Conservation (phyloP, 1,140 invertebrate genomes). For the Dendroctonus ponderosae region DNA sequence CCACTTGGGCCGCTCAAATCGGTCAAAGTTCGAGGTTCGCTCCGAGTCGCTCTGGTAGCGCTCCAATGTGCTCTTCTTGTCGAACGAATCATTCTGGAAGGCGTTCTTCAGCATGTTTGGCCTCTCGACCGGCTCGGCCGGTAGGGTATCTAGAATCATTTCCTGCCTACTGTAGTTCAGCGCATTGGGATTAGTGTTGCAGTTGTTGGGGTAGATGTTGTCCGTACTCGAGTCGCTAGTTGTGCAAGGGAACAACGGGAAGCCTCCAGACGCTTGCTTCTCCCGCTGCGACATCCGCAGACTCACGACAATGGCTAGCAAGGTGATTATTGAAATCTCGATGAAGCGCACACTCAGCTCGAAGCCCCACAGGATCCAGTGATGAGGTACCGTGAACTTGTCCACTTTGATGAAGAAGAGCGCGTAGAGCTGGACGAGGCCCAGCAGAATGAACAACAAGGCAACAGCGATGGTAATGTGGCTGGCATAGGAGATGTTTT, state of each 20-base stretch:
- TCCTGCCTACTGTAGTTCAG: constrained; percentile 74
- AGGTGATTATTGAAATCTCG: constrained; percentile 77
- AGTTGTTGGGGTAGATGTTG: constrained; percentile 79
- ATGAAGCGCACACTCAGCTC: constrained; percentile 79
- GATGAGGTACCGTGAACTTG: constrained; percentile 55
- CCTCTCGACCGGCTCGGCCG: constrained; percentile 53
- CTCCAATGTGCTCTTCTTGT: constrained; percentile 57
- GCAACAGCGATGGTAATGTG: constrained; percentile 83
- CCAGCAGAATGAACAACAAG: constrained; percentile 76
- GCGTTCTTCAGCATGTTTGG: constrained; percentile 52
- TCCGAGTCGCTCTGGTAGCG: constrained; percentile 47
- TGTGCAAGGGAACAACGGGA: constrained; percentile 74
- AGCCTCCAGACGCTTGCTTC: constrained; percentile 64
- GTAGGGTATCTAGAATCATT: constrained; percentile 57
- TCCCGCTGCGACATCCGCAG: constrained; percentile 61
- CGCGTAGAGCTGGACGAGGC: constrained; percentile 78
- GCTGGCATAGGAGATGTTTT: constrained; percentile 74
- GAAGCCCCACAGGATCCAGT: constrained; percentile 88
- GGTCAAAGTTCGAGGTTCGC: constrained; percentile 44
- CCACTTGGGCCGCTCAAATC: constrained; percentile 50
- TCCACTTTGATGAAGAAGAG: constrained; percentile 68
- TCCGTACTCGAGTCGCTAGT: constrained; percentile 76
- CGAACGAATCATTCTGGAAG: constrained; percentile 54
- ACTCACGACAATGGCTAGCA: constrained; percentile 81
- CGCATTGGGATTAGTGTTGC: constrained; percentile 79